Evolutionary conservation across 1,140 invertebrate genomes (phyloP).

Genomic region (Heliconius nattereri): DNA sequence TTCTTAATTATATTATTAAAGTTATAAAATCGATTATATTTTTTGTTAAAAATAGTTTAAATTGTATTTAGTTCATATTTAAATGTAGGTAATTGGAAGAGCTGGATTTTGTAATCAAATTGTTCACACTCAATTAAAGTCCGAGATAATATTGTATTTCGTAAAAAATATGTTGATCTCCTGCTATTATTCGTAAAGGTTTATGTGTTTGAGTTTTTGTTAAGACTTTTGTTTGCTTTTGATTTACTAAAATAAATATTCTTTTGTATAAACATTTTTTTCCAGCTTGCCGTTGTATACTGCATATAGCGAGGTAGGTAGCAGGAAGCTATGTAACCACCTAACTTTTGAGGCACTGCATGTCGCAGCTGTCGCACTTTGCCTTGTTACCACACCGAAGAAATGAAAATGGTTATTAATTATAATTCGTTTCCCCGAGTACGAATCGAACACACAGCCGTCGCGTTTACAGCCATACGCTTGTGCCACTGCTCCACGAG

Average conservation of each 20-base stretch:
- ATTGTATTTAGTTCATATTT: constrained; percentile 35
- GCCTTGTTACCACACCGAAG: no score
- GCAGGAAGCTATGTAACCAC: no score
- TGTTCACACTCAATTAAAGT: constrained; percentile 28
- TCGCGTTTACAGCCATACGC: no score
- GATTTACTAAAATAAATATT: background rate
- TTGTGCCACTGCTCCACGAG: no score
- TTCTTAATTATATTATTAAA: constrained; percentile 10
- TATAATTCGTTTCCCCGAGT: no score
- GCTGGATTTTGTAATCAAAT: constrained; percentile 27
- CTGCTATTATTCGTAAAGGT: constrained; percentile 10
- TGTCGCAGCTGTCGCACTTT: no score
- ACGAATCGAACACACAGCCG: no score
- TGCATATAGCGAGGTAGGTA: no score
- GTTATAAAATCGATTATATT: background rate
- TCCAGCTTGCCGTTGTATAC: no score
- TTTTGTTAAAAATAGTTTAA: constrained; percentile 2
- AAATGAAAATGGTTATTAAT: no score
- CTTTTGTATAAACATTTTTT: background rate
- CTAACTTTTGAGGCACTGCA: no score
- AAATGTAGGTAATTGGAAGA: constrained; percentile 23
- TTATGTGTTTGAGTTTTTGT: background rate
- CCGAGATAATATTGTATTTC: background rate
- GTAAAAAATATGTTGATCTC: constrained; percentile 12
- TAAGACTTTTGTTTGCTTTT: background rate